Base-by-base conservation (phyloP, 2,888 invertebrate species). In the Erebia aethiops region DNA sequence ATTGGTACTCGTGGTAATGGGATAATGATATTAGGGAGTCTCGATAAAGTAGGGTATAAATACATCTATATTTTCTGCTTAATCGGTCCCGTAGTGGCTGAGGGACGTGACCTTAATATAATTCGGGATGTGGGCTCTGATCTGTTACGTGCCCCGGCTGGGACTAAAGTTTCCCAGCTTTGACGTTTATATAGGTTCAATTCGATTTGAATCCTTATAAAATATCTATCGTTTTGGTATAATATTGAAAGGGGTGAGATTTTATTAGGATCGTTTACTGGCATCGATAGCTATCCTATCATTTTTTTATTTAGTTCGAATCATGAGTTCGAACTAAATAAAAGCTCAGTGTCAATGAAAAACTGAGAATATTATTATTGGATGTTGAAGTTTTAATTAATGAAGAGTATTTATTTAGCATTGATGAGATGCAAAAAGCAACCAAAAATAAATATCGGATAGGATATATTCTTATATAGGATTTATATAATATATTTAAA, bases 81-180 rank as follows among this genome's bases (percentile, higher is more conserved):
- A 67, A 74, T 72, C 67, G 43, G 26, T 46, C 60, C 64, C 67
- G 9, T 52, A 67, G 52, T 71, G 61, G 54, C 51, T 61, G 13
- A 60, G 67, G 68, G 69, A 63, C 65, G 67, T 72, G 66, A 64
- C 72, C 69, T 66, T 69, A 63, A 67, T 67, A 67, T 67, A 66
- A 66, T 72, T 72, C n/a, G 35, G 46, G 26, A 56, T 60, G 61
- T 66, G 61, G 18, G 62, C 49, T 72, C 66, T 74, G 70, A 68
- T 72, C 64, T 56, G 67, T 16, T 58, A 70, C 72, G 65, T 70
- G 68, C 65, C 57, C 26, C 43, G 21, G 61, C 14, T 61, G 62
- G 51, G 57, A 35, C 46, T 69, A 51, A 68, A 65, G 60, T 67
- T 51, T 67, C 65, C 51, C 71, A 71, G 64, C 64, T 68, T 58